phyloP scores from a whole-genome alignment of 2,797 vertebrate genomes.

The Hippocampus kuda region DNA sequence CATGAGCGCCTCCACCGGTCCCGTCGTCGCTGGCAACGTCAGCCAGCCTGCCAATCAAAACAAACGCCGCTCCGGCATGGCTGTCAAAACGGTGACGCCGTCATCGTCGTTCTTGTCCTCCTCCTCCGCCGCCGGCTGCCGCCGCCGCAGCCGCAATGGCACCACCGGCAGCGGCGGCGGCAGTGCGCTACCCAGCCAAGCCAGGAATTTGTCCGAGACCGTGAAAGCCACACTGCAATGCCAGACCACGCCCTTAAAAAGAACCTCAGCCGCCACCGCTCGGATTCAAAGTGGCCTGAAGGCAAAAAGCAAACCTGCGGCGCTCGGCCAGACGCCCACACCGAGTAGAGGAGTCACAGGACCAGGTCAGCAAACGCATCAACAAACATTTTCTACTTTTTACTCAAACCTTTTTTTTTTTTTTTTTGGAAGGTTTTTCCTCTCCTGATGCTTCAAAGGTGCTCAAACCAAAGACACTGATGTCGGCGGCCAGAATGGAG shows the following conservation, averaged over 20 bases:
- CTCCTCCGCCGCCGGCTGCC: constrained; percentile 14
- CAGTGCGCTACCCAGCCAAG: constrained; percentile 45
- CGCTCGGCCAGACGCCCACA: constrained; percentile 28
- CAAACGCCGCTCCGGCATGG: constrained; percentile 34
- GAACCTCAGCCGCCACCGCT: constrained; percentile 30
- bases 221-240: constrained; percentile 34
- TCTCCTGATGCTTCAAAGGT: constrained; percentile 49
- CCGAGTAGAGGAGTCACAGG: constrained; percentile 41
- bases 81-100: constrained; percentile 11
- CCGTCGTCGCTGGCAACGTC: constrained; percentile 26
- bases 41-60: constrained; percentile 33
- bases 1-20: constrained; percentile 28
- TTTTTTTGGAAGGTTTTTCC: constrained; percentile 32
- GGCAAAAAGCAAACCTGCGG: constrained; percentile 52
- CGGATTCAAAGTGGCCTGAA: constrained; percentile 40
- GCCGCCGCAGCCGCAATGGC: not conserved
- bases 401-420: not conserved
- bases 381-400: not conserved
- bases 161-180: not conserved
- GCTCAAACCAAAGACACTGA: constrained; percentile 51
- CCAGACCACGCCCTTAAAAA: constrained; percentile 44
- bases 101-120: not conserved
- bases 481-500: constrained; percentile 50
- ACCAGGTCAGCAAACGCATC: constrained; percentile 17
- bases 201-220: constrained; percentile 34